A percentile compares a stretch with the other conserved stretches of the same genome.
phyloP scores from a whole-genome alignment of 1,140 invertebrate genomes.

The Anagrus nilaparvatae region DNA sequence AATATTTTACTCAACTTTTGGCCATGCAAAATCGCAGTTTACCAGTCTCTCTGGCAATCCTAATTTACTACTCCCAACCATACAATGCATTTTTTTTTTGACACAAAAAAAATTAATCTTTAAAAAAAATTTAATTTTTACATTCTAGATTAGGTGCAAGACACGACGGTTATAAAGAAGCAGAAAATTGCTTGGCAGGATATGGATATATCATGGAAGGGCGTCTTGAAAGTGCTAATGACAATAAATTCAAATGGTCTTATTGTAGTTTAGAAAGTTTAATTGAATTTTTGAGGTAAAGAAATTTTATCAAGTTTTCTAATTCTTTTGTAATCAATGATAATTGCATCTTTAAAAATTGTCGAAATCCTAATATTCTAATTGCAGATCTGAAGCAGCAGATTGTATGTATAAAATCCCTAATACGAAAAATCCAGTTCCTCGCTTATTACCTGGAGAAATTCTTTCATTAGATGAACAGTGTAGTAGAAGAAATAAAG shows the following conservation, averaged over 20 bases:
- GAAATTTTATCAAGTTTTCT: no score
- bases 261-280: conserved; percentile 21
- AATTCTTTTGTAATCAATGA: no score
- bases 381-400: conserved; percentile 35
- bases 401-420: conserved; percentile 81
- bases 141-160: conserved; percentile 23
- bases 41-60: no score
- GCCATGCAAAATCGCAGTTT: no score
- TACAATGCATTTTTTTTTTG: no score
- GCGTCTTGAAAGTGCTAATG: conserved; percentile 13
- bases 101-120: no score
- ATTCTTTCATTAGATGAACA: conserved; percentile 77
- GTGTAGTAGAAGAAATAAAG: conserved; percentile 76
- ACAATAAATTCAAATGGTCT: conserved; percentile 27
- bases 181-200: background rate
- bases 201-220: conserved; percentile 24
- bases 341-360: no score
- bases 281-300: conserved; percentile 23
- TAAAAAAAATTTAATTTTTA: no score
- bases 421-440: conserved; percentile 64
- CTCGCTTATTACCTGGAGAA: conserved; percentile 72
- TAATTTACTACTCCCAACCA: no score
- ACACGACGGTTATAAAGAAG: conserved; percentile 28
- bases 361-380: background rate
- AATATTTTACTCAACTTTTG: no score